Base-by-base conservation (phyloP, 2,113 vertebrate species). In the Nanorana parkeri region DNA sequence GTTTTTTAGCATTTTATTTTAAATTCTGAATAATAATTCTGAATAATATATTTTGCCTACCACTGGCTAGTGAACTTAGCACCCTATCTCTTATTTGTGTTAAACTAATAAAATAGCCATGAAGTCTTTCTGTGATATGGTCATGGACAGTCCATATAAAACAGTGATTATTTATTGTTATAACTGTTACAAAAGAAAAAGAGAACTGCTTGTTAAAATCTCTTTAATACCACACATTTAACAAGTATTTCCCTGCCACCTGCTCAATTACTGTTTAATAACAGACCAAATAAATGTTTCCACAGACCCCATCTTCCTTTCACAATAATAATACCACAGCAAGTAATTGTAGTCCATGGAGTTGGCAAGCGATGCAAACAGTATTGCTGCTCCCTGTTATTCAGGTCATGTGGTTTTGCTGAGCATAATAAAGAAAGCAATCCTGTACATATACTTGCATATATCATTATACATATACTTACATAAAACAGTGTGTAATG, bases 181-280 rank as follows among this genome's bases (percentile, higher is more conserved):
- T 24, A 19, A 54, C 26, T 19, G 51, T 11, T 71, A 17, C 23
- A 19, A 52, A 47, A n/a, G 47, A 32, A 68, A 13, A 19, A n/a
- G 4, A 47, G 5, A n/a, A 68, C 28, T 19, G 67, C 67, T 68
- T 32, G 3, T n/a, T 47, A 32, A 68, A 68, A 47, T 68, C 29
- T n/a, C 4, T 47, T 61, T 41, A 80, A 79, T 68, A 79, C 60
- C 20, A 69, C 60, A 55, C n/a, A 69, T 28, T 41, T 60, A n/a
- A 69, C 17, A 26, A 47, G n/a, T 69, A 20, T 36, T 80, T 55
- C 36, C 8, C 66, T 41, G 66, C 54, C 66, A 68, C 77, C 51
- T 78, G 77, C 77, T 56, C 29, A 80, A 69, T 61, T 54, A 15
- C 17, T 47, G 21, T 58, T 65, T 56, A 80, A 80, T 80, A 60